These are phyloP conservation scores for Antitype chi DNA, from an alignment of 2,888 invertebrate species.

Conservation along the genomic window DNA sequence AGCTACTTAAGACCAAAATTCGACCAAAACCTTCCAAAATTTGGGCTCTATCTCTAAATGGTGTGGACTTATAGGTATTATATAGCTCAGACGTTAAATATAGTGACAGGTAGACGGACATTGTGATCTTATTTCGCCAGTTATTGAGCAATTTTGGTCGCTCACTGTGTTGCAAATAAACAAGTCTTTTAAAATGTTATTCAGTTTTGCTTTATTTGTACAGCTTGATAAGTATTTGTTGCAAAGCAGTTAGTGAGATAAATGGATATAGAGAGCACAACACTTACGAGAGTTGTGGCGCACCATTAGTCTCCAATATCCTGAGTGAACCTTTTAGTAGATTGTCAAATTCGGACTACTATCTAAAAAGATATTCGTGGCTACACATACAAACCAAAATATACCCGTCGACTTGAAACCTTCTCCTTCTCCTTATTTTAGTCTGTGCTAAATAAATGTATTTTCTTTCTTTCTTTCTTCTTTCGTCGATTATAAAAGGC, in stretches of 20 bases:
- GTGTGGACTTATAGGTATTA: neutral
- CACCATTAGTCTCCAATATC: neutral
- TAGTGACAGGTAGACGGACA: constrained; percentile 40
- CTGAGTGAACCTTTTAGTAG: neutral
- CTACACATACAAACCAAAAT: neutral
- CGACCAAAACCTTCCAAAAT: neutral
- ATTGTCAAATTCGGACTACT: neutral
- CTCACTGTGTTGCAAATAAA: constrained; percentile 53
- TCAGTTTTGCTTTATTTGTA: constrained; percentile 34
- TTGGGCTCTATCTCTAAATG: neutral
- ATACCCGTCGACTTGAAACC: neutral
- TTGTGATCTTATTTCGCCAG: constrained; percentile 50
- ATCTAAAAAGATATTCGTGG: neutral
- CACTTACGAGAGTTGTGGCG: neutral
- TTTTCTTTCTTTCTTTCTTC: too few relatives aligned
- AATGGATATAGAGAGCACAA: neutral
- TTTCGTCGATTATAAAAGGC: neutral
- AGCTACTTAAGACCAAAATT: neutral
- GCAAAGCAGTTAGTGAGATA: constrained; percentile 4
- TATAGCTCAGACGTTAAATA: constrained; percentile 9
- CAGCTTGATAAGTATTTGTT: constrained; percentile 33
- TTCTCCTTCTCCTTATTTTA: too few relatives aligned
- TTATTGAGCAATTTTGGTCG: constrained; percentile 46
- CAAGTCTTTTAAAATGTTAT: constrained; percentile 42
- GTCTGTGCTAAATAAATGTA: too few relatives aligned